Evolutionary conservation across 2,113 vertebrate genomes (phyloP).

Genomic region (Echinops telfairi): DNA sequence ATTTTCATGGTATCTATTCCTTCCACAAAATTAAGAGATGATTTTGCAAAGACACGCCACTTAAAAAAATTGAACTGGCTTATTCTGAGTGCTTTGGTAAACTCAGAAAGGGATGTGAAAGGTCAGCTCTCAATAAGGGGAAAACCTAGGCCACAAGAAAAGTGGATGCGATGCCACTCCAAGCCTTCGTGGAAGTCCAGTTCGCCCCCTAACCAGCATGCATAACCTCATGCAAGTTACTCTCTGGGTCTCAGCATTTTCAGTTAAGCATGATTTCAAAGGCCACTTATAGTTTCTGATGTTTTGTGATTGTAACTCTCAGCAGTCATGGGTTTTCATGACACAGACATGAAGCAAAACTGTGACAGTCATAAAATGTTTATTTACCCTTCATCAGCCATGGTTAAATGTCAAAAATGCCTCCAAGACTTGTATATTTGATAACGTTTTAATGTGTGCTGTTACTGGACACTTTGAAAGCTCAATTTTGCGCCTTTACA

Average conservation of each 20-base stretch:
- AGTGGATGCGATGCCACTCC: background rate
- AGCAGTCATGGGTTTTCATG: conserved; percentile 33
- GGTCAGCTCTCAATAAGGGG: background rate
- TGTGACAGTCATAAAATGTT: conserved; percentile 21
- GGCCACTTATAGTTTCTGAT: background rate
- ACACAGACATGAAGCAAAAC: background rate
- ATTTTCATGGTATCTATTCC: background rate
- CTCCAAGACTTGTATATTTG: conserved; percentile 34
- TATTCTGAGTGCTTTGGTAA: conserved; percentile 18
- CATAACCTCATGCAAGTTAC: background rate
- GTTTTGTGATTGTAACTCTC: conserved; percentile 45
- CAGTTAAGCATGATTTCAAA: conserved; percentile 31
- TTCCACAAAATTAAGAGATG: background rate
- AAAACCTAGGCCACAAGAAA: background rate
- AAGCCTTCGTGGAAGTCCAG: conserved; percentile 14
- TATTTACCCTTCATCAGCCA: conserved; percentile 5
- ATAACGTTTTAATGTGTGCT: conserved; percentile 49
- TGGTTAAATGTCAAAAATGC: background rate
- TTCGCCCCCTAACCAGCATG: background rate
- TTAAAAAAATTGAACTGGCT: conserved; percentile 3
- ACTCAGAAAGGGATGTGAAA: background rate
- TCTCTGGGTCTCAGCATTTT: background rate
- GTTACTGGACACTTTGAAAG: conserved; percentile 48
- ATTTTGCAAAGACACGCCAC: background rate
- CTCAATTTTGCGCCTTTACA: conserved; percentile 46